These are phyloP conservation scores for Fistularia tabacaria DNA, from an alignment of 2,797 vertebrate genomes.

Conservation along the genomic window DNA sequence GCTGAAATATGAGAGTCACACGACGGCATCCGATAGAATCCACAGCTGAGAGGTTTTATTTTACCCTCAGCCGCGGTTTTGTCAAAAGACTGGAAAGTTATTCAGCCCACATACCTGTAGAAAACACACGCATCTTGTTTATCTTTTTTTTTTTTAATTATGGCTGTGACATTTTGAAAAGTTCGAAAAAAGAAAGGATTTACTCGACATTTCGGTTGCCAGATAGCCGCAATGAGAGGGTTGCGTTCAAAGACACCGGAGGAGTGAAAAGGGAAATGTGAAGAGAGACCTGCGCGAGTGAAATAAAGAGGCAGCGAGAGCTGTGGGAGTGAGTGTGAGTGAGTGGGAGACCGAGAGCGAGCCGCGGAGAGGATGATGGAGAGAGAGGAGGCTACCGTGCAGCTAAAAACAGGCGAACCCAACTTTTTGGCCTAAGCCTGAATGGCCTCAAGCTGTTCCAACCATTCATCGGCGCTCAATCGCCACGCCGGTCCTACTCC, in stretches of 20 bases:
- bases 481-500: neutral
- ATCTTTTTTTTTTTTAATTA: too few relatives aligned
- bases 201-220: conserved; percentile 30
- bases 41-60: too few relatives aligned
- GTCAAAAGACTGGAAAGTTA: conserved; percentile 1
- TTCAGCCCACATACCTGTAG: neutral
- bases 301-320: conserved; percentile 27
- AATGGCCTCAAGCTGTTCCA: conserved; percentile 46
- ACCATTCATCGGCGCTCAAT: conserved; percentile 32
- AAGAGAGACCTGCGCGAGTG: conserved; percentile 18
- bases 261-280: conserved; percentile 25
- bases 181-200: conserved; percentile 16
- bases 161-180: conserved; percentile 34
- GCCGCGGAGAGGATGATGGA: conserved; percentile 17
- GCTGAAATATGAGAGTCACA: neutral
- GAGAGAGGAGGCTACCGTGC: conserved; percentile 41
- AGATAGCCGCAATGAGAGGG: neutral
- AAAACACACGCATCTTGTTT: neutral
- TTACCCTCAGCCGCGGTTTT: neutral
- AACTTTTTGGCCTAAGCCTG: conserved; percentile 43
- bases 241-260: conserved; percentile 33
- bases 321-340: conserved; percentile 55
- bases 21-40: too few relatives aligned
- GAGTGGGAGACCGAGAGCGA: conserved; percentile 52
- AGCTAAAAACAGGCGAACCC: conserved; percentile 26